Percentiles rank a stretch among this genome's conserved stretches.
phyloP scores from a whole-genome alignment of 2,888 invertebrate species.

The Myathropa florea region DNA sequence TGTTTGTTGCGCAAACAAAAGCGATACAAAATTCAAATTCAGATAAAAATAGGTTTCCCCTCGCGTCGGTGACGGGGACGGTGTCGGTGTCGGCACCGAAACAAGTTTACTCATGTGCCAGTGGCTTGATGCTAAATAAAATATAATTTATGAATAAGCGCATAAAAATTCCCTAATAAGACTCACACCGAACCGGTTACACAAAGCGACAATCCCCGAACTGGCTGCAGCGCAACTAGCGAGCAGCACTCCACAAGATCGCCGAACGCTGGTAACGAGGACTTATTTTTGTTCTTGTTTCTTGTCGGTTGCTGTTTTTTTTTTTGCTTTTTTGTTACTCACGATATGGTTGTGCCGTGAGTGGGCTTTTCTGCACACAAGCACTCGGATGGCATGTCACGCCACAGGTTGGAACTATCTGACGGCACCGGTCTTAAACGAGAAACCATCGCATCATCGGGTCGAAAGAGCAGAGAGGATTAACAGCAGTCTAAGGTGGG shows the following conservation, averaged over 20 bases:
- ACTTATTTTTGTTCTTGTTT: neutral
- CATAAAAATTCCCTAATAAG: conserved; percentile 68
- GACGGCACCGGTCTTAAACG: conserved; percentile 26
- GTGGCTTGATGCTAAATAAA: conserved; percentile 49
- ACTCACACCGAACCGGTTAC: conserved; percentile 55
- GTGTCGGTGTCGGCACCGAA: neutral
- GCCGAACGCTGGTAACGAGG: neutral
- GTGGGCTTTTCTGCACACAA: conserved; percentile 39
- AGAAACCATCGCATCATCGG: conserved; percentile 50
- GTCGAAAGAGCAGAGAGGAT: conserved; percentile 42
- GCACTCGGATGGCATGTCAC: neutral
- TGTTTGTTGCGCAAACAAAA: conserved; percentile 32
- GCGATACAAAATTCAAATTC: conserved; percentile 18
- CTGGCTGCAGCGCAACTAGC: neutral
- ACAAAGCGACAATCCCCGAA: conserved; percentile 2
- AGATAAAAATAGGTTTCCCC: conserved; percentile 27
- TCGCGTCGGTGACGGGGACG: neutral
- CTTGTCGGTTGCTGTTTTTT: neutral
- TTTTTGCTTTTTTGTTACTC: conserved; percentile 51
- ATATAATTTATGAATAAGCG: conserved; percentile 69
- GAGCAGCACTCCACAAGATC: too few relatives aligned
- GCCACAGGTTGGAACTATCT: conserved; percentile 16
- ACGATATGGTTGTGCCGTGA: conserved; percentile 23
- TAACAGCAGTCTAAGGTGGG: conserved; percentile 50
- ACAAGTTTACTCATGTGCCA: conserved; percentile 60